Conservation (phyloP, 2,797 vertebrate species). For the Peromyscus attwateri region DNA sequence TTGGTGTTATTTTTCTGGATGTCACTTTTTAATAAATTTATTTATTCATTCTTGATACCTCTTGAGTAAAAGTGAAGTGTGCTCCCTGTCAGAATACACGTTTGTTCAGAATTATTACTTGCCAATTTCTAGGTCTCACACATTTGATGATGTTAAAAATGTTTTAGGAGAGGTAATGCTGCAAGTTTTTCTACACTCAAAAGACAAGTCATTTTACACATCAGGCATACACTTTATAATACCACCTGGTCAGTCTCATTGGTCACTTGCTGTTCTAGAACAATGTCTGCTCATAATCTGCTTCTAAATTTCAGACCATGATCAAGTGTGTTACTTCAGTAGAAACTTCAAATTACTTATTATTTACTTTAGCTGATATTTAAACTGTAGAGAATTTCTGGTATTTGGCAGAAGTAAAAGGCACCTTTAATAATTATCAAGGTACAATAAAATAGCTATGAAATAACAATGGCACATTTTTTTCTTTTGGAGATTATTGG, state of each 20-base stretch:
- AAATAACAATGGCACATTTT: conserved; percentile 15
- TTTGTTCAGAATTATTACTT: background rate
- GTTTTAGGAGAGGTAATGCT: background rate
- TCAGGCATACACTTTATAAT: background rate
- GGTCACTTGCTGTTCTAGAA: background rate
- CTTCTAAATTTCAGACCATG: background rate
- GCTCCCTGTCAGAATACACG: background rate
- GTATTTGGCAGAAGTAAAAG: background rate
- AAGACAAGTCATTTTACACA: background rate
- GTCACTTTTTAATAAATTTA: background rate
- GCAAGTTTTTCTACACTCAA: background rate
- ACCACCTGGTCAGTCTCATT: background rate
- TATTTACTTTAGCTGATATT: background rate
- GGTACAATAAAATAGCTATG: conserved; percentile 46
- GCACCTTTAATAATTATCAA: conserved; percentile 9
- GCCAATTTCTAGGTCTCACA: background rate
- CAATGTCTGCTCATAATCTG: background rate
- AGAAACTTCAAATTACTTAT: background rate
- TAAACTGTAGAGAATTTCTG: background rate
- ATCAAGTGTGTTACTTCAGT: background rate
- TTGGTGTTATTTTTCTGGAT: background rate
- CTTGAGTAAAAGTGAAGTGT: background rate
- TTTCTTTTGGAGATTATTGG: conserved; percentile 16
- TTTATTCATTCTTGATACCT: background rate
- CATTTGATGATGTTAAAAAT: background rate